These are phyloP conservation scores for Deroplatys truncata DNA, from an alignment of 2,888 invertebrate genomes.

Conservation along the genomic window DNA sequence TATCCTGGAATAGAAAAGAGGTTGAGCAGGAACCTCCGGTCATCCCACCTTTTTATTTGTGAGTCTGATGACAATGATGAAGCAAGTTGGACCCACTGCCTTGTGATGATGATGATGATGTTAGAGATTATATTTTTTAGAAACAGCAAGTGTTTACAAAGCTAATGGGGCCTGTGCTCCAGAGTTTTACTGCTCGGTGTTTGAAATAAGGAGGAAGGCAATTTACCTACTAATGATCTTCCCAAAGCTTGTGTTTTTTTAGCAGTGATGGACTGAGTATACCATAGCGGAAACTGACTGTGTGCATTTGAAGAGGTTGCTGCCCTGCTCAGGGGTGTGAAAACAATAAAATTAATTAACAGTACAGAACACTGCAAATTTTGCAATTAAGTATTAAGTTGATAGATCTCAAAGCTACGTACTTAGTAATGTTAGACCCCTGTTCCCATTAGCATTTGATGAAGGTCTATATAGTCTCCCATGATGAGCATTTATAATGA, in stretches of 20 bases:
- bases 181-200: neutral
- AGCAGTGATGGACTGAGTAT: neutral
- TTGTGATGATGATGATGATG: constrained; percentile 21
- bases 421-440: constrained; percentile 22
- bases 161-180: neutral
- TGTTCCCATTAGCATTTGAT: constrained; percentile 18
- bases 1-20: neutral
- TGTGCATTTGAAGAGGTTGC: constrained; percentile 22
- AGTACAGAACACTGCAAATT: neutral
- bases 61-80: neutral
- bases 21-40: constrained; percentile 9
- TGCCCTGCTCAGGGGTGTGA: neutral
- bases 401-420: constrained; percentile 24
- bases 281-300: constrained; percentile 19
- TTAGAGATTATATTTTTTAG: constrained; percentile 30
- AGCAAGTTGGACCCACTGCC: constrained; percentile 19
- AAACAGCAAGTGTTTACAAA: constrained; percentile 20
- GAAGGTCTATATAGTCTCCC: neutral
- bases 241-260: neutral
- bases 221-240: constrained; percentile 10
- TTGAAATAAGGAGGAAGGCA: neutral
- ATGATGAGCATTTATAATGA: constrained; percentile 7
- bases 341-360: neutral
- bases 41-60: constrained; percentile 11
- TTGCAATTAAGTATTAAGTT: constrained; percentile 22